phyloP scores from a whole-genome alignment of 2,888 invertebrate species.

The Athalia rosae region DNA sequence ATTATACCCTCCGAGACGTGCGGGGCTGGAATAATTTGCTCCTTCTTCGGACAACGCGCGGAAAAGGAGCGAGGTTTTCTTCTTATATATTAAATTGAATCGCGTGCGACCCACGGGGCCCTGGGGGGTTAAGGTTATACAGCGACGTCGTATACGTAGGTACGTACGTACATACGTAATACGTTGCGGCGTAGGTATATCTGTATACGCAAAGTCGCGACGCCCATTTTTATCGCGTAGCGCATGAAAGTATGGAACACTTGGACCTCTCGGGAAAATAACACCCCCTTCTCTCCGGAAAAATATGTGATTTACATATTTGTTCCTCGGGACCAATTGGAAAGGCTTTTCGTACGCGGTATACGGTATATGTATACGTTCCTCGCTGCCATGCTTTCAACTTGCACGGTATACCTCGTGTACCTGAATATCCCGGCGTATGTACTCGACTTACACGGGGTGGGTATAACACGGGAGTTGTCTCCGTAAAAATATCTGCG shows the following conservation, averaged over 20 bases:
- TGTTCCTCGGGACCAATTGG: constrained; percentile 1
- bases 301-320: constrained; percentile 25
- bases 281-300: background rate
- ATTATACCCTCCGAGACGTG: background rate
- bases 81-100: constrained; percentile 27
- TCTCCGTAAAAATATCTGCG: background rate
- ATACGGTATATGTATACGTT: background rate
- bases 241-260: background rate
- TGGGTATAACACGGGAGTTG: no score
- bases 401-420: background rate
- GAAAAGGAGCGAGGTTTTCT: constrained; percentile 7
- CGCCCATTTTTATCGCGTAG: constrained; percentile 7
- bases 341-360: background rate
- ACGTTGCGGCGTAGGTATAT: no score
- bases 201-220: background rate
- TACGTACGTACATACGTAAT: no score
- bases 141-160: background rate
- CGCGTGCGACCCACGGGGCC: constrained; percentile 25
- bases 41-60: constrained; percentile 3
- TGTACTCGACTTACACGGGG: no score
- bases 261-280: constrained; percentile 19
- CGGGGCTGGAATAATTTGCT: background rate
- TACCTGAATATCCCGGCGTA: background rate
- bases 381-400: background rate
- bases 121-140: background rate